phyloP scores from a whole-genome alignment of 2,113 vertebrate genomes.

The Misgurnus mizolepis region DNA sequence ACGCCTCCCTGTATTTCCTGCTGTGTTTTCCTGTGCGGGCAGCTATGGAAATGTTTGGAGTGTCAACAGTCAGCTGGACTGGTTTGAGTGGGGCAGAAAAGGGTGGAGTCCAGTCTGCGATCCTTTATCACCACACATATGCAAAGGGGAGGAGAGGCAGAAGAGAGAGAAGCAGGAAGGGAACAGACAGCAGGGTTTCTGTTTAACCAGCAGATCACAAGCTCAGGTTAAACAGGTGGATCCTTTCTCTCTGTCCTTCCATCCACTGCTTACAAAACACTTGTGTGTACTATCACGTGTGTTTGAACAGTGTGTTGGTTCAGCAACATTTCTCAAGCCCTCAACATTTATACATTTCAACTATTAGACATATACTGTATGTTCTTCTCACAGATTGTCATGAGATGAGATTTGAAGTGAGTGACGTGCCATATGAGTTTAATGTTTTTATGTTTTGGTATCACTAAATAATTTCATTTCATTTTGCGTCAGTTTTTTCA shows the following conservation, averaged over 20 bases:
- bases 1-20: conserved; percentile 47
- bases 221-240: conserved; percentile 32
- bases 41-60: conserved; percentile 77
- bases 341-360: neutral
- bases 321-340: neutral
- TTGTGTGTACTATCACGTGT: neutral
- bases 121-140: conserved; percentile 74
- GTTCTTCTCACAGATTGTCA: no score
- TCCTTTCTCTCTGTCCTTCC: conserved; percentile 55
- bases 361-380: no score
- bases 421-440: no score
- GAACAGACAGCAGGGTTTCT: conserved; percentile 66
- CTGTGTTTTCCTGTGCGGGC: conserved; percentile 58
- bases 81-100: conserved; percentile 56
- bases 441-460: no score
- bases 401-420: no score
- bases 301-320: conserved; percentile 41
- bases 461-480: no score
- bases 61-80: conserved; percentile 69
- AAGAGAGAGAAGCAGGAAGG: conserved; percentile 45
- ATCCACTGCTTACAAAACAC: neutral
- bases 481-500: no score
- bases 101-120: conserved; percentile 45
- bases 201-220: conserved; percentile 59
- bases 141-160: conserved; percentile 65